Percentiles rank a stretch among this genome's conserved stretches.
Evolutionary conservation across 30 jellyfish, hydroid and myxozoan species (phyloP).

Genomic region (Catostylus mosaicus): DNA sequence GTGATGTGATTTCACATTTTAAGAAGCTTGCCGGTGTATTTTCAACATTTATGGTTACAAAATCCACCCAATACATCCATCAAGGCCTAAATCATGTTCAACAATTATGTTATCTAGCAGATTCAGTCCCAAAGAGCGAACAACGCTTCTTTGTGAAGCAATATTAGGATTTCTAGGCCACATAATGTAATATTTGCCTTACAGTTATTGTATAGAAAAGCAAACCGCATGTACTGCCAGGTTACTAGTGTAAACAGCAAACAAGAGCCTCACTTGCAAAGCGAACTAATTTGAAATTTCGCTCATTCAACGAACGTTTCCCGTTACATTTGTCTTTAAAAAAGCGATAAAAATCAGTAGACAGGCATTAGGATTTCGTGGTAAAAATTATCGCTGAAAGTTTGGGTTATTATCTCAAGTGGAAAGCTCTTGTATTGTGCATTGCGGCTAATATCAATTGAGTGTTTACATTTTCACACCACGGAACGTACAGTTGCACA

Average conservation of each 20-base stretch:
- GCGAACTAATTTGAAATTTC: background rate
- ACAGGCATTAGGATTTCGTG: constrained; percentile 1
- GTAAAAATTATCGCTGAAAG: constrained; percentile 29
- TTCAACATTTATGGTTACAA: background rate
- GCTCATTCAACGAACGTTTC: background rate
- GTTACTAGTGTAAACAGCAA: background rate
- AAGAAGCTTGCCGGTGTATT: background rate
- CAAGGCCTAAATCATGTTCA: background rate
- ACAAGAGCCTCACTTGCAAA: background rate
- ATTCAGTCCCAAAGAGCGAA: no score
- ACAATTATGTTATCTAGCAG: no score
- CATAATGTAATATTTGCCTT: background rate
- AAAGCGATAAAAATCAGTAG: constrained; percentile 3
- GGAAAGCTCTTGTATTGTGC: constrained; percentile 47
- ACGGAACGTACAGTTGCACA: constrained; percentile 4
- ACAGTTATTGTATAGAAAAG: background rate
- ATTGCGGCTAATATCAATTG: constrained; percentile 61
- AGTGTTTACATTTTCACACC: constrained; percentile 32
- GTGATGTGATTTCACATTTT: constrained; percentile 29
- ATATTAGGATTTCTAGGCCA: no score
- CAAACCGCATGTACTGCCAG: background rate
- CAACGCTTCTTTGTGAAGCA: no score
- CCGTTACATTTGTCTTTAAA: background rate
- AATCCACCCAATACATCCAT: background rate
- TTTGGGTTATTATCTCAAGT: constrained; percentile 55